These are phyloP conservation scores for Emydoidea blandingii DNA, from an alignment of 2,797 vertebrate species.

Conservation along the genomic window DNA sequence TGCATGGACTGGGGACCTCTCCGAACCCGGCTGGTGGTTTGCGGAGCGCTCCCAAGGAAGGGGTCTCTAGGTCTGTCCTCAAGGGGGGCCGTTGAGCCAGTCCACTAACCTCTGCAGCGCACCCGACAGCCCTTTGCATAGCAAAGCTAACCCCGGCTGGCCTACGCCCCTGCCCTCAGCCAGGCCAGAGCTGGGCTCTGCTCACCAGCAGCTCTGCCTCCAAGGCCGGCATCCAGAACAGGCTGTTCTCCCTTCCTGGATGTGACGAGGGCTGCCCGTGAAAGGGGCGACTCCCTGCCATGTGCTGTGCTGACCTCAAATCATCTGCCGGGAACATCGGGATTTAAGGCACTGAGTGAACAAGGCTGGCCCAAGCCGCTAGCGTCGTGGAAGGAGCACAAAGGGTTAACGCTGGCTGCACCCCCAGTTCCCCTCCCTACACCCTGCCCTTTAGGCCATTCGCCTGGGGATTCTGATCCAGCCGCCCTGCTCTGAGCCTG, in stretches of 20 bases:
- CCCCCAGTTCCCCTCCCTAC: neutral
- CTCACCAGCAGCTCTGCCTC: neutral
- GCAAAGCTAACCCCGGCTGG: neutral
- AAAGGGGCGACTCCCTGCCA: neutral
- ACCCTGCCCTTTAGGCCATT: neutral
- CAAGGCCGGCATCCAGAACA: neutral
- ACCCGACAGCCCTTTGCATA: neutral
- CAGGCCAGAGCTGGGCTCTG: neutral
- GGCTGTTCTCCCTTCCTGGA: neutral
- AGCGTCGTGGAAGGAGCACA: neutral
- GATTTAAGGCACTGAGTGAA: neutral
- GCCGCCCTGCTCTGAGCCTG: neutral
- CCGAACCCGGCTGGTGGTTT: neutral
- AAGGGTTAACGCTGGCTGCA: neutral
- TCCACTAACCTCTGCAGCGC: neutral
- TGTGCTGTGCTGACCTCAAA: neutral
- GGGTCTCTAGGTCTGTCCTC: rapidly evolving
- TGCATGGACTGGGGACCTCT: neutral
- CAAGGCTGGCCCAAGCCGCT: neutral
- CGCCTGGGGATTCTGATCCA: neutral
- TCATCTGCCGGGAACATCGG: neutral
- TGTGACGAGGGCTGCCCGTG: no score
- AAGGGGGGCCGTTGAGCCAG: rapidly evolving
- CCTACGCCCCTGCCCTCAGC: neutral
- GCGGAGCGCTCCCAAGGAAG: rapidly evolving